Conservation (phyloP, 2,113 vertebrate genomes). For the Naja naja region DNA sequence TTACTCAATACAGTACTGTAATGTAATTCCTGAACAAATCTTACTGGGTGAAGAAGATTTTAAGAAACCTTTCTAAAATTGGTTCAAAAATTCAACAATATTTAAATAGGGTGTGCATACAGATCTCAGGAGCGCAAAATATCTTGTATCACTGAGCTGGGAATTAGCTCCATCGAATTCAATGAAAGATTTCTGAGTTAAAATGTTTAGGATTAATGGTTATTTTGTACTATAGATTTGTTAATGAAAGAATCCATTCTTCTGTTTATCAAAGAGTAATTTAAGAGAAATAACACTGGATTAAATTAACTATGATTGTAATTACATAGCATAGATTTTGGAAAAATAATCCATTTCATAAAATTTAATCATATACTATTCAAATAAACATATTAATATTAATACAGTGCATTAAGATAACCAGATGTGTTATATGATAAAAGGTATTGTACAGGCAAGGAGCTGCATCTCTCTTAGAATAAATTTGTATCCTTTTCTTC, state of each 20-base stretch:
- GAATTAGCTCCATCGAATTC: background rate
- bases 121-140: background rate
- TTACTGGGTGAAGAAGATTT: background rate
- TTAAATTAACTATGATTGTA: background rate
- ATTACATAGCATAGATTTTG: background rate
- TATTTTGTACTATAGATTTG: background rate
- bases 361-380: background rate
- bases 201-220: background rate
- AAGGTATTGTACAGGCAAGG: background rate
- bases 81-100: background rate
- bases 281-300: background rate
- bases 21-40: background rate
- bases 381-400: conserved; percentile 37
- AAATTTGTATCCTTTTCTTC: background rate
- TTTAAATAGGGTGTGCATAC: background rate
- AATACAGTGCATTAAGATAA: conserved; percentile 35
- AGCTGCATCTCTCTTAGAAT: conserved; percentile 5
- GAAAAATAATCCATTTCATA: conserved; percentile 20
- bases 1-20: background rate
- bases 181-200: background rate
- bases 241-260: background rate
- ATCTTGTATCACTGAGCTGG: background rate
- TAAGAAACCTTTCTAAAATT: background rate
- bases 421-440: conserved; percentile 29
- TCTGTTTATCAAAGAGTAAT: background rate